phyloP scores from a whole-genome alignment of 2,797 vertebrate genomes.

The Lindbergichthys nudifrons region DNA sequence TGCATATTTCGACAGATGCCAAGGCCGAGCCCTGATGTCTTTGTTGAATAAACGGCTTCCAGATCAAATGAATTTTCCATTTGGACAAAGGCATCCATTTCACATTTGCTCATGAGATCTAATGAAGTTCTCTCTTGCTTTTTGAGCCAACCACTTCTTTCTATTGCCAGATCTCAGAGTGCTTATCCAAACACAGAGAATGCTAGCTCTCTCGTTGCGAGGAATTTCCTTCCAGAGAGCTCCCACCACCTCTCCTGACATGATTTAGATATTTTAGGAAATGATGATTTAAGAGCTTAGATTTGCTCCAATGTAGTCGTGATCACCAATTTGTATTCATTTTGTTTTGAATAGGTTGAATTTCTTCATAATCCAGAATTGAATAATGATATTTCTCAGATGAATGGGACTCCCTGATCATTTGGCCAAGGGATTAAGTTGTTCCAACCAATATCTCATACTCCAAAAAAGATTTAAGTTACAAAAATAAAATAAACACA shows the following conservation, averaged over 20 bases:
- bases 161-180: conserved; percentile 39
- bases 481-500: no score
- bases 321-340: conserved; percentile 30
- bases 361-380: conserved; percentile 26
- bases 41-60: conserved; percentile 26
- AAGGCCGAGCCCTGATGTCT: conserved; percentile 38
- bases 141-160: conserved; percentile 25
- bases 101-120: conserved; percentile 57
- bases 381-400: conserved; percentile 21
- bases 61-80: conserved; percentile 46
- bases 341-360: conserved; percentile 9
- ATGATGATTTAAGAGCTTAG: conserved; percentile 25
- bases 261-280: conserved; percentile 66
- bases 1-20: conserved; percentile 47
- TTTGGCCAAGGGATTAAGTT: conserved; percentile 9
- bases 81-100: conserved; percentile 48
- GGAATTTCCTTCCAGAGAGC: conserved; percentile 63
- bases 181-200: conserved; percentile 61
- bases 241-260: conserved; percentile 54
- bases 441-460: background rate
- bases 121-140: conserved; percentile 55
- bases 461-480: no score
- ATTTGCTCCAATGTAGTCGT: conserved; percentile 5
- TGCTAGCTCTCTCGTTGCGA: conserved; percentile 57
- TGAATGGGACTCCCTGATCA: background rate